Percentiles rank a stretch among this genome's conserved stretches.
phyloP scores from a whole-genome alignment of 2,888 invertebrate genomes.

The Anthophora plumipes region DNA sequence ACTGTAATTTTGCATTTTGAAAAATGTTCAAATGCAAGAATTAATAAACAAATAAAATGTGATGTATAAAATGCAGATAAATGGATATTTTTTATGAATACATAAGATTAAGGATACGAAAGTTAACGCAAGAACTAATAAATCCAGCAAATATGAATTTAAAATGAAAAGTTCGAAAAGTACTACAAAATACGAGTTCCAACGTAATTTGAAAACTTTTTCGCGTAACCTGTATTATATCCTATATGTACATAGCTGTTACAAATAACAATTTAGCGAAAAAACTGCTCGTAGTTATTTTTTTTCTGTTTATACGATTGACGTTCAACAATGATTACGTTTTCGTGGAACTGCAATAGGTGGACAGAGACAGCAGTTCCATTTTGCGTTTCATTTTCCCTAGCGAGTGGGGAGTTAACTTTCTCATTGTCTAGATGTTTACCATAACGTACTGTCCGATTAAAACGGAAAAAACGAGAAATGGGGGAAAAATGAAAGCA shows the following conservation, averaged over 20 bases:
- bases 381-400: conserved; percentile 6
- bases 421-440: conserved; percentile 16
- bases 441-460: not conserved
- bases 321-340: conserved; percentile 9
- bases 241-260: too few relatives aligned
- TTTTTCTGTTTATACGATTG: conserved; percentile 15
- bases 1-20: too few relatives aligned
- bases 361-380: not conserved
- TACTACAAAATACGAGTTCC: not conserved
- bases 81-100: too few relatives aligned
- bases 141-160: not conserved
- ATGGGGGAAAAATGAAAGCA: not conserved
- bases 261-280: not conserved
- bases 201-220: conserved; percentile 13
- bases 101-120: too few relatives aligned
- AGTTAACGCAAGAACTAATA: too few relatives aligned
- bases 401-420: conserved; percentile 27
- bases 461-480: not conserved
- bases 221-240: not conserved
- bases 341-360: conserved; percentile 17
- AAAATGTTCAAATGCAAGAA: too few relatives aligned
- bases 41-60: too few relatives aligned
- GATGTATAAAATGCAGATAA: too few relatives aligned
- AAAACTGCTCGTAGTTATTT: not conserved
- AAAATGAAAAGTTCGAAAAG: not conserved